These are phyloP conservation scores for Toxotes jaculatrix DNA, from an alignment of 2,113 vertebrate genomes.

Conservation along the genomic window DNA sequence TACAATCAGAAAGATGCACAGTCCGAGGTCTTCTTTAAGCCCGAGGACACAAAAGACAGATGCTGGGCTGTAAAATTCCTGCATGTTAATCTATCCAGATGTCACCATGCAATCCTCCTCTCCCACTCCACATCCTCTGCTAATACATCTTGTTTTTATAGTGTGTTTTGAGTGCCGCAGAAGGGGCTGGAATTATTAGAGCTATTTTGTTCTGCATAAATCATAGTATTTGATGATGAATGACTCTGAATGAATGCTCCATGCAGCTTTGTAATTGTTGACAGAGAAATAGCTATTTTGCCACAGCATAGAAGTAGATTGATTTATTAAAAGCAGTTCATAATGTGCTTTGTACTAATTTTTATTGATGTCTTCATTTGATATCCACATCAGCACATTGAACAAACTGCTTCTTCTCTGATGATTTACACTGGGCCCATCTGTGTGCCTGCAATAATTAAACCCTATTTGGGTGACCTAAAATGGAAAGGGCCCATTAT, in stretches of 20 bases:
- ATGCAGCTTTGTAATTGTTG: slow-evolving; percentile 54
- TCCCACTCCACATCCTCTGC: background rate
- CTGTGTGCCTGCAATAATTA: slow-evolving; percentile 56
- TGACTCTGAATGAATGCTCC: slow-evolving; percentile 34
- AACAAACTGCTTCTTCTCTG: slow-evolving; percentile 48
- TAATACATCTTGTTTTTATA: slow-evolving; percentile 59
- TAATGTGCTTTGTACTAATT: slow-evolving; percentile 69
- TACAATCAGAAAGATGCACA: slow-evolving; percentile 53
- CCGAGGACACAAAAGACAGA: slow-evolving; percentile 40
- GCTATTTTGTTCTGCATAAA: slow-evolving; percentile 67
- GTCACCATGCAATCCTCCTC: slow-evolving; percentile 22
- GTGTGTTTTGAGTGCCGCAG: slow-evolving; percentile 34
- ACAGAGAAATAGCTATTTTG: slow-evolving; percentile 52
- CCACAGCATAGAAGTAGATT: slow-evolving; percentile 40
- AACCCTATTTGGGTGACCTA: slow-evolving; percentile 24
- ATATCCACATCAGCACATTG: slow-evolving; percentile 74
- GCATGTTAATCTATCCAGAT: slow-evolving; percentile 52
- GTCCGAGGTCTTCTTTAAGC: slow-evolving; percentile 44
- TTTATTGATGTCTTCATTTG: slow-evolving; percentile 79
- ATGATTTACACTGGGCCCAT: slow-evolving; percentile 68
- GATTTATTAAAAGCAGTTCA: slow-evolving; percentile 75
- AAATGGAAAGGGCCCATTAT: slow-evolving; percentile 50
- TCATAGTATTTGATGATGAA: slow-evolving; percentile 73
- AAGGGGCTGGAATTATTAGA: slow-evolving; percentile 58
- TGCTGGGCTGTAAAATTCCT: slow-evolving; percentile 39